Evolutionary conservation across 1,140 invertebrate species (phyloP).

Genomic region (Octopus sinensis): DNA sequence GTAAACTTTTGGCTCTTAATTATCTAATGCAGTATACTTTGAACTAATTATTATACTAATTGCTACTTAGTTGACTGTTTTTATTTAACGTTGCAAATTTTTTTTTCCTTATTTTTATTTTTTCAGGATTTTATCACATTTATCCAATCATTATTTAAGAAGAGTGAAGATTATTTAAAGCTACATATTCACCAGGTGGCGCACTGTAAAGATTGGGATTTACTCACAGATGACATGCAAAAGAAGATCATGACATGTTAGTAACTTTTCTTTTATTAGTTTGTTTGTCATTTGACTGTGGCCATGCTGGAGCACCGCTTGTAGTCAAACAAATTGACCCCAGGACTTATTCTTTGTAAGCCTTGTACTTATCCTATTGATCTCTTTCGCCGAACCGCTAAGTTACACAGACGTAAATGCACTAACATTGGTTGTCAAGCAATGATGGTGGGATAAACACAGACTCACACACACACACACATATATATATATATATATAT

Average conservation of each 20-base stretch:
- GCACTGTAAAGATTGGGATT: slow-evolving; percentile 28
- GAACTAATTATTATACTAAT: too few species aligned
- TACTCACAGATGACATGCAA: slow-evolving; percentile 29
- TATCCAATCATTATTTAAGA: slow-evolving; percentile 27
- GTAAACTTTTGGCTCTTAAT: too few species aligned
- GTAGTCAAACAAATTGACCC: neutral
- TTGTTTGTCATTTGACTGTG: neutral
- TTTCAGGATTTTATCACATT: slow-evolving; percentile 27
- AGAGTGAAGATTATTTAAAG: slow-evolving; percentile 35
- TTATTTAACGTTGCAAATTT: too few species aligned
- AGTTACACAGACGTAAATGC: too few species aligned
- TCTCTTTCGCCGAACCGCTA: neutral
- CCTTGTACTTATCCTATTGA: neutral
- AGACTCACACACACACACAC: too few species aligned
- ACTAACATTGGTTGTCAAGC: too few species aligned
- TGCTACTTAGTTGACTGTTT: too few species aligned
- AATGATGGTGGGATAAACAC: too few species aligned
- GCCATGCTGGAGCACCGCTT: neutral
- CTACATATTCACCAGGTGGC: slow-evolving; percentile 36
- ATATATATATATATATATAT: too few species aligned
- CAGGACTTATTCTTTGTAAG: neutral
- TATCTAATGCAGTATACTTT: too few species aligned
- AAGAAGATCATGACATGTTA: slow-evolving; percentile 30
- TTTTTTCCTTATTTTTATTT: neutral
- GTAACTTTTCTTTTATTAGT: neutral